Conservation (phyloP, 2,113 vertebrate genomes). For the Gallinago media region DNA sequence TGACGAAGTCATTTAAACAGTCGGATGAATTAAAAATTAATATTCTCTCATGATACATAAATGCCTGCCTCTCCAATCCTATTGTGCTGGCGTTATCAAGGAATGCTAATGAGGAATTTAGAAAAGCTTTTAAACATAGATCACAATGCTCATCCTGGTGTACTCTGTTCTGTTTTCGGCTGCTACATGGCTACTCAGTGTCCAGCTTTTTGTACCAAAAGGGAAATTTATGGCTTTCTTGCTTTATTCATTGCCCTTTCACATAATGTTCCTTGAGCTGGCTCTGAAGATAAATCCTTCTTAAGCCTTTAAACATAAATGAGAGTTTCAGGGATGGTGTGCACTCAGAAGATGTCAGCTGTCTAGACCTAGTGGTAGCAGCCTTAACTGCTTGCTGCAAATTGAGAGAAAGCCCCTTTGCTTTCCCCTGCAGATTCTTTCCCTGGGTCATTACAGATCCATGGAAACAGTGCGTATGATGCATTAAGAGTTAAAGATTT, state of each 20-base stretch:
- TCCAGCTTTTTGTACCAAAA: not conserved
- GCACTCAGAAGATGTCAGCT: not conserved
- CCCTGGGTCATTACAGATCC: not conserved
- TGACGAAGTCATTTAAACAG: not conserved
- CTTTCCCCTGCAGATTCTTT: constrained; percentile 9
- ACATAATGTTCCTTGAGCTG: not conserved
- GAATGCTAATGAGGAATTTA: not conserved
- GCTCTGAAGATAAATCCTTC: constrained; percentile 30
- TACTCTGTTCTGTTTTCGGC: not conserved
- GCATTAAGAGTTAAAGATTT: constrained; percentile 15
- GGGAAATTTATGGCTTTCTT: constrained; percentile 11
- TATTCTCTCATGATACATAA: not conserved
- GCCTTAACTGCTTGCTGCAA: not conserved
- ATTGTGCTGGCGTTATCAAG: not conserved
- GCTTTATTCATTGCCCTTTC: constrained; percentile 32
- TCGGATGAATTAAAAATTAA: not conserved
- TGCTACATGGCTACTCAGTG: not conserved
- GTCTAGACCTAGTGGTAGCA: not conserved
- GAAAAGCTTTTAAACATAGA: not conserved
- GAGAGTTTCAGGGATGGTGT: constrained; percentile 11
- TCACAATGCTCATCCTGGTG: not conserved
- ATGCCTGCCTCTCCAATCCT: not conserved
- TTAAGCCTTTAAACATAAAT: constrained; percentile 27
- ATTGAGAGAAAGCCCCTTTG: not conserved
- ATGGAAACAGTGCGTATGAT: not conserved